These are phyloP conservation scores for Bombylius major DNA, from an alignment of 2,888 invertebrate species.

Conservation along the genomic window DNA sequence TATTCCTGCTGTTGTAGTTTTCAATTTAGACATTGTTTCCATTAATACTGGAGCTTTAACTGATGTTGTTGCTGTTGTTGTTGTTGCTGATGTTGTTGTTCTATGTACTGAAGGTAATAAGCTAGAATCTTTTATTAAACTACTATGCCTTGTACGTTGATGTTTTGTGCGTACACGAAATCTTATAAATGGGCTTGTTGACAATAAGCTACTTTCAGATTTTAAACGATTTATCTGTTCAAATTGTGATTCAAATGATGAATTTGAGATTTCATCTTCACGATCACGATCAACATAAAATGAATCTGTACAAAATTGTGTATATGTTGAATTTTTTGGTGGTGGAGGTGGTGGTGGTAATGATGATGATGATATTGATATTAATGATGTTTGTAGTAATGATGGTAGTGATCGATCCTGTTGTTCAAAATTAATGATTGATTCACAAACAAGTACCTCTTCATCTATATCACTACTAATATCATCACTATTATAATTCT, in stretches of 20 bases:
- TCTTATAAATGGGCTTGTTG: slow-evolving; percentile 5
- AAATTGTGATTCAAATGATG: slow-evolving; percentile 9
- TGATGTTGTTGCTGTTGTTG: neutral
- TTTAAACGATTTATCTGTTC: slow-evolving; percentile 7
- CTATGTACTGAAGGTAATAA: neutral
- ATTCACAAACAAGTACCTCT: slow-evolving; percentile 13
- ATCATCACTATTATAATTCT: neutral
- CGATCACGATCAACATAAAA: slow-evolving; percentile 7
- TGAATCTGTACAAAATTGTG: slow-evolving; percentile 9
- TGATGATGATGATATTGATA: neutral
- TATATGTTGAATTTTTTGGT: slow-evolving; percentile 8
- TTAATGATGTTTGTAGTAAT: neutral
- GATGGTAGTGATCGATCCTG: neutral
- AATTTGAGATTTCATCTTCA: slow-evolving; percentile 4
- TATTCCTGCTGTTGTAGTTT: too few species aligned
- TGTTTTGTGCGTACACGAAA: neutral
- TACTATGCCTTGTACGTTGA: neutral
- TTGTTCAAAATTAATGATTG: neutral
- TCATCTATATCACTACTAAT: neutral
- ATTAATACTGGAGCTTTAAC: too few species aligned
- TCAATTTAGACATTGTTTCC: too few species aligned
- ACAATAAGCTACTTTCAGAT: slow-evolving; percentile 1
- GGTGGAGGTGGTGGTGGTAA: neutral
- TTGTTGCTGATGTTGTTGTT: neutral
- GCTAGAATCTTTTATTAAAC: neutral